Evolutionary conservation across 2,113 vertebrate genomes (phyloP), one percentile per base, ranked within the genome.

Genomic region (Psittacula cyanocephala): DNA sequence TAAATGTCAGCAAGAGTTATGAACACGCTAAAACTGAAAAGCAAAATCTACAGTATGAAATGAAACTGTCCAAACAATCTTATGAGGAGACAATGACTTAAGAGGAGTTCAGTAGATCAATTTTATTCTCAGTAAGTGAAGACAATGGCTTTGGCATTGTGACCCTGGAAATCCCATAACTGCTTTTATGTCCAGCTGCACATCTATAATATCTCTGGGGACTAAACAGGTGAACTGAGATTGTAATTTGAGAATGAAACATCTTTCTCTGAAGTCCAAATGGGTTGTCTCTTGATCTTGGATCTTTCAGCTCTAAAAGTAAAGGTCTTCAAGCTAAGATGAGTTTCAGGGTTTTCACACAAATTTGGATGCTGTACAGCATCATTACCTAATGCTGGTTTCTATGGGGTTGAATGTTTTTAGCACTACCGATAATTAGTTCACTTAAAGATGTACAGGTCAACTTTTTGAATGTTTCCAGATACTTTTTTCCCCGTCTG

Each of bases 1-100:
- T 78, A 86, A 75, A 92, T 50, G 62, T 84, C 91, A 92, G 25
- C 14, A 77, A 95, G 72, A 93, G 27, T 88, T 93, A 95, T 50
- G 57, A 81, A 37, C 29, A 7, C 11, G 60, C 55, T 84, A 74
- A 90, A 96, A 95, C 2, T 63, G 80, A 90, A 95, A 14, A 81
- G 55, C 33, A 63, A 79, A 83, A 71, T 23, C 25, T 60, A 50
- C 41, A 71, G 44, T 37, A 71, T 79, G 44, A 86, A 93, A 91
- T 91, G 35, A 91, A 88, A 77, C 65, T 86, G 72, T 52, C 84
- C 33, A 77, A 86, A 76, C 65, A 81, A 80, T 46, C 53, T 65
- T 71, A 28, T 2, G 12, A 25, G 41, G 37, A 57, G 41, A 47
- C 18, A 81, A 33, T 69, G 52, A 92, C 89, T 89, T 81, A 89